phyloP scores from a whole-genome alignment of 2,888 invertebrate species.

The Linnaemya tessellans region DNA sequence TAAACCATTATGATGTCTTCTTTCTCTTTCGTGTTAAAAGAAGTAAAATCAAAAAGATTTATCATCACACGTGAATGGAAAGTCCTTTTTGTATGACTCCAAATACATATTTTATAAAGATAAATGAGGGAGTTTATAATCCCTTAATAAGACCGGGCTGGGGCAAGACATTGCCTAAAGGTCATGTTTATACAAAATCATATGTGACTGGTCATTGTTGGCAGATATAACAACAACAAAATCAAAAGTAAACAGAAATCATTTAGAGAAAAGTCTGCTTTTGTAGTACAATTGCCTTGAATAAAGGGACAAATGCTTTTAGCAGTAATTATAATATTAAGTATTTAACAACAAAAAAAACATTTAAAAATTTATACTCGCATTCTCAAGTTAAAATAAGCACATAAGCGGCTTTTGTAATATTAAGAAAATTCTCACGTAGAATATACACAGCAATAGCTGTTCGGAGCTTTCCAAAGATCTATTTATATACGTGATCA shows the following conservation, averaged over 20 bases:
- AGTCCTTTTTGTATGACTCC: background rate
- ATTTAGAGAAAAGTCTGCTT: constrained; percentile 28
- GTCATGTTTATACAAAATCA: constrained; percentile 63
- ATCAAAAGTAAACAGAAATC: constrained; percentile 31
- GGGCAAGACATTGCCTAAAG: constrained; percentile 53
- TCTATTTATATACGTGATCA: too few species aligned
- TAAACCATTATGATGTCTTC: constrained; percentile 27
- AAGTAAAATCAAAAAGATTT: constrained; percentile 15
- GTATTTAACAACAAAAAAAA: constrained; percentile 28
- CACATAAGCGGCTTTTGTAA: too few species aligned
- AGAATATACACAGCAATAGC: too few species aligned
- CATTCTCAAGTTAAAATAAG: background rate
- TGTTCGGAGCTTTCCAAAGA: too few species aligned
- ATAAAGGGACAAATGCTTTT: constrained; percentile 34
- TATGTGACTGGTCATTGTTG: constrained; percentile 57
- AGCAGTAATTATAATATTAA: constrained; percentile 66
- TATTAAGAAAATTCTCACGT: too few species aligned
- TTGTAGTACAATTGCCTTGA: background rate
- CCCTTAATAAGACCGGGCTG: constrained; percentile 5
- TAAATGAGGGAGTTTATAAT: constrained; percentile 34
- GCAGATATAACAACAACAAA: background rate
- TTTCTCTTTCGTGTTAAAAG: background rate
- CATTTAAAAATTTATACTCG: background rate
- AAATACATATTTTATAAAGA: background rate
- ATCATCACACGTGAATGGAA: constrained; percentile 4